Base-by-base conservation (phyloP, 2,113 vertebrate genomes). In the Psilopsiagon aymara region DNA sequence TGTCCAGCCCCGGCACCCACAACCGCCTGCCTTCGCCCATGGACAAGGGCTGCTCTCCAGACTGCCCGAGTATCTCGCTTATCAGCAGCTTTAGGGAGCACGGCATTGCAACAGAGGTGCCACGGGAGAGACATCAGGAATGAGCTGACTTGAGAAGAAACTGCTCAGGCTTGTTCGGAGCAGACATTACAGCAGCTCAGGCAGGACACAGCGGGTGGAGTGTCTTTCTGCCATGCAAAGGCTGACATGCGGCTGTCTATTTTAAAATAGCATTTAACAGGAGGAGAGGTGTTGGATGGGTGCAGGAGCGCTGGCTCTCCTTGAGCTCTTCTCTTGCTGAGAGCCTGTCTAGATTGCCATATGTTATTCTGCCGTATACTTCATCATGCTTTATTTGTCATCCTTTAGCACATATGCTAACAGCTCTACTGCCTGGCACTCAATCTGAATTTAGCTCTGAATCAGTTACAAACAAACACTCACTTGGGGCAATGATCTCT, bases 321-420 rank as follows among this genome's bases (percentile, higher is more conserved):
- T 8, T 8, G 2, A 31, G 76, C 82, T 28, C 82, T 43, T 77
- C 83, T 49, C 80, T 86, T n/a, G 64, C 96, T 39, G 63, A 69
- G 80, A 83, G 92, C 68, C 94, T 71, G 92, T 94, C 95, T 96
- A 24, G 44, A 7, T 81, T 83, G 28, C 95, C 95, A 92, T 92
- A 83, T 92, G 95, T 28, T 81, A 14, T 18, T 24, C 63, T 84
- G 88, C 88, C 64, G 5, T 55, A 52, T 8, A 13, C 31, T 79
- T 66, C 88, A 66, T 25, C 33, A 1, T 35, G 94, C 88, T 93
- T 69, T 91, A 74, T 95, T 90, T 86, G 91, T 88, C 91, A 96
- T 78, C 83, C 88, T 47, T 43, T 4, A 75, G 86, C 88, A 84
- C 95, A 94, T 62, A 90, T 60, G 88, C 80, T 74, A 24, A 66